Percentiles rank a stretch among this genome's conserved stretches.
These are phyloP conservation scores for Proisotoma minuta DNA, from an alignment of 2,888 invertebrate genomes.

Conservation along the genomic window DNA sequence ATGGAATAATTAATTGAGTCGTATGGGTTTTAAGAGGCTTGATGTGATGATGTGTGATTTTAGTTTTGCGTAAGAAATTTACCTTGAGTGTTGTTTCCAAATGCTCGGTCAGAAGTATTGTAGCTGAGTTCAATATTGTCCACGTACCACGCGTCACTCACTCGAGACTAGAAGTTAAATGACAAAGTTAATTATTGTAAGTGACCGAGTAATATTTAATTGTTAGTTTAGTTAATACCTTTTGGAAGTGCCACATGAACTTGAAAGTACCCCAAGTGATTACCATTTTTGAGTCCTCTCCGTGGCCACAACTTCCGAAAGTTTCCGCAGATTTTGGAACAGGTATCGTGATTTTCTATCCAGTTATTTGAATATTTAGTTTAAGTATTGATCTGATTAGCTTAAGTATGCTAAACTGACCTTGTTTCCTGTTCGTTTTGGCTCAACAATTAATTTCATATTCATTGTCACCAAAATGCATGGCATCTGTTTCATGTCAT, in stretches of 20 bases:
- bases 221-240: conserved; percentile 57
- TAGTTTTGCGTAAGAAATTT: neutral
- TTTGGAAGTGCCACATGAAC: conserved; percentile 70
- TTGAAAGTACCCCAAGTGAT: conserved; percentile 68
- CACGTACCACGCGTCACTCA: conserved; percentile 84
- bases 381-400: too few species aligned
- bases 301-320: conserved; percentile 68
- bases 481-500: conserved; percentile 35
- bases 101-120: conserved; percentile 58
- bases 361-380: conserved; percentile 41
- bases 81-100: conserved; percentile 51
- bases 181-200: neutral
- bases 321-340: conserved; percentile 69
- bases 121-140: conserved; percentile 70
- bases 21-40: too few species aligned
- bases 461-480: conserved; percentile 41
- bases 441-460: conserved; percentile 40
- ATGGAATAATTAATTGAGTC: too few species aligned
- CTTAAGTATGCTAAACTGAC: conserved; percentile 9
- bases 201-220: neutral
- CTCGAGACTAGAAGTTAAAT: conserved; percentile 69
- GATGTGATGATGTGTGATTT: too few species aligned
- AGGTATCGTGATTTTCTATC: conserved; percentile 68
- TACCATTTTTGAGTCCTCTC: conserved; percentile 66
- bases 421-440: conserved; percentile 42